A percentile compares a stretch with the other conserved stretches of the same genome.
These are phyloP conservation scores for Limenitis camilla DNA, from an alignment of 2,888 invertebrate genomes.

Conservation along the genomic window DNA sequence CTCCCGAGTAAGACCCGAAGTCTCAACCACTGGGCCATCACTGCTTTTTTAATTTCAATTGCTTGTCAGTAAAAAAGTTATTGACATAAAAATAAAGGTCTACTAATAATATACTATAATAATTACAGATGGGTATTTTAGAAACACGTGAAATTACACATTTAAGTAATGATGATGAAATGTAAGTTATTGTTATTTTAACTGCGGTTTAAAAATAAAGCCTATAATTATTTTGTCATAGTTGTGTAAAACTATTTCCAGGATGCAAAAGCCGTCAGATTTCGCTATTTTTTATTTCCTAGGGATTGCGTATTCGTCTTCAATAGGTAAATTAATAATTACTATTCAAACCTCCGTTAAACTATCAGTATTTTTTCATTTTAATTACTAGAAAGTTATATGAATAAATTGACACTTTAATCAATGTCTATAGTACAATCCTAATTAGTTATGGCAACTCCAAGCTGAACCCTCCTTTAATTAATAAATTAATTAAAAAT, in stretches of 20 bases:
- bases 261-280: conserved; percentile 43
- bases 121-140: conserved; percentile 49
- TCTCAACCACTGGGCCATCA: too few relatives aligned
- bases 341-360: not conserved
- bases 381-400: too few relatives aligned
- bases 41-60: too few relatives aligned
- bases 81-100: too few relatives aligned
- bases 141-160: conserved; percentile 46
- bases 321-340: conserved; percentile 40
- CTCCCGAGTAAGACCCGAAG: too few relatives aligned
- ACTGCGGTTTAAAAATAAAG: not conserved
- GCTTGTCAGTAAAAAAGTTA: too few relatives aligned
- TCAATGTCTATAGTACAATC: too few relatives aligned
- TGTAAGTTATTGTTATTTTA: conserved; percentile 2
- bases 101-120: not conserved
- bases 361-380: too few relatives aligned
- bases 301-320: conserved; percentile 56
- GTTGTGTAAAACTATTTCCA: conserved; percentile 31
- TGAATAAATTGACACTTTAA: too few relatives aligned
- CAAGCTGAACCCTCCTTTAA: too few relatives aligned
- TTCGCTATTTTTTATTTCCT: conserved; percentile 57
- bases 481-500: not conserved
- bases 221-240: not conserved
- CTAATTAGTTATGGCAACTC: too few relatives aligned
- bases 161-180: conserved; percentile 14